Percentiles rank a stretch among this genome's conserved stretches.
These are phyloP conservation scores for Odontocerum albicorne DNA, from an alignment of 2,888 invertebrate genomes.

Conservation along the genomic window DNA sequence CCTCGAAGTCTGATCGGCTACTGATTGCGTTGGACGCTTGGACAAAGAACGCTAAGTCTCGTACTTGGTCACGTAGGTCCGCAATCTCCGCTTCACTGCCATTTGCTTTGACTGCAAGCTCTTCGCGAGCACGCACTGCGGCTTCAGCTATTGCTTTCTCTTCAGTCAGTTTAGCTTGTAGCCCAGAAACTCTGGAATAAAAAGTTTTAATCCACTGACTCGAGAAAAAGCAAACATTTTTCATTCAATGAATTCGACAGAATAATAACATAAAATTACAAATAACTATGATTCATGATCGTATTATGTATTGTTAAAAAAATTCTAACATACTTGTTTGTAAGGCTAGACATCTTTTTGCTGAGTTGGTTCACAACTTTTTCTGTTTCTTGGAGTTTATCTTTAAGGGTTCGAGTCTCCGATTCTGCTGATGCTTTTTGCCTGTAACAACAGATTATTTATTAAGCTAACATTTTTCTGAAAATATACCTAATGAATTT, in stretches of 20 bases:
- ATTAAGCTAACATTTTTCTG: too few species aligned
- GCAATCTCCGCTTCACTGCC: slow-evolving; percentile 63
- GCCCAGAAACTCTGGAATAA: slow-evolving; percentile 61
- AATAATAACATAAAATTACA: too few species aligned
- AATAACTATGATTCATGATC: too few species aligned
- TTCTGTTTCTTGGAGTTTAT: slow-evolving; percentile 54
- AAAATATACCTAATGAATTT: slow-evolving; percentile 1
- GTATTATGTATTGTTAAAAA: too few species aligned
- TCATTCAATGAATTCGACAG: too few species aligned
- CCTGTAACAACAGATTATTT: slow-evolving; percentile 41
- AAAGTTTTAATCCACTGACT: too few species aligned
- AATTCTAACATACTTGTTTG: slow-evolving; percentile 61
- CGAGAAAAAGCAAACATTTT: too few species aligned
- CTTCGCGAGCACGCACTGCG: slow-evolving; percentile 47
- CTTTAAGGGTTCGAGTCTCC: slow-evolving; percentile 59
- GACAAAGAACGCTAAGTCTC: slow-evolving; percentile 96
- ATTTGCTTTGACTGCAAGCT: slow-evolving; percentile 45
- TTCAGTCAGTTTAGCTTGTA: slow-evolving; percentile 74
- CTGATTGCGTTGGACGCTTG: slow-evolving; percentile 70
- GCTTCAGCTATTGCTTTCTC: slow-evolving; percentile 78
- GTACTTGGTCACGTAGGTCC: slow-evolving; percentile 88
- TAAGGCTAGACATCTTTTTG: slow-evolving; percentile 48
- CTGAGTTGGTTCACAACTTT: slow-evolving; percentile 54
- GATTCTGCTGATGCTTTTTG: slow-evolving; percentile 50
- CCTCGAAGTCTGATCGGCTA: slow-evolving; percentile 43